phyloP scores from a whole-genome alignment of 2,797 vertebrate species.

The Aeoliscus strigatus region DNA sequence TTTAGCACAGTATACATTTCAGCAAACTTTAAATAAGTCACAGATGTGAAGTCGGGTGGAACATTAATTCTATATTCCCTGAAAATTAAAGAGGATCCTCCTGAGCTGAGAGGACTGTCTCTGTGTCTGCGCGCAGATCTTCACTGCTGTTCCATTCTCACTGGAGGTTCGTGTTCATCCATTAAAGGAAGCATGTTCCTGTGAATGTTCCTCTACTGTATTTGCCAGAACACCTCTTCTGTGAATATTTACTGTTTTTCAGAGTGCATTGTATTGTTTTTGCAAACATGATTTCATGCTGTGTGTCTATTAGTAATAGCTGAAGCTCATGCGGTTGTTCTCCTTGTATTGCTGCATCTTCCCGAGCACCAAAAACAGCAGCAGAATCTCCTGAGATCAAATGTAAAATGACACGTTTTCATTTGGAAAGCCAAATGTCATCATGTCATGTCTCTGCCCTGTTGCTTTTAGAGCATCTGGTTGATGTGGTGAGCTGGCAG shows the following conservation, averaged over 20 bases:
- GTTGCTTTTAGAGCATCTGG: conserved; percentile 64
- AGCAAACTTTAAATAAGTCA: conserved; percentile 71
- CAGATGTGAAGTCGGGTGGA: conserved; percentile 67
- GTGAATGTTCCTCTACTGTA: too few species aligned
- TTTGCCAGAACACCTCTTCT: too few species aligned
- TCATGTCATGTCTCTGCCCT: conserved; percentile 70
- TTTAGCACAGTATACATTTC: conserved; percentile 62
- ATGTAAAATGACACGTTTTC: conserved; percentile 75
- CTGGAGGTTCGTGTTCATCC: too few species aligned
- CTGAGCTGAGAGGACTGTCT: conserved; percentile 41
- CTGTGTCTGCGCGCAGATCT: conserved; percentile 49
- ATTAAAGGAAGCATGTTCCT: too few species aligned
- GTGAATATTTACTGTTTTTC: too few species aligned
- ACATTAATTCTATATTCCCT: conserved; percentile 69
- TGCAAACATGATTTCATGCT: conserved; percentile 62
- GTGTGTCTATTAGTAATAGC: conserved; percentile 65
- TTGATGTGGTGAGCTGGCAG: conserved; percentile 78
- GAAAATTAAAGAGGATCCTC: conserved; percentile 68
- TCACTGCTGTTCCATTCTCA: too few species aligned
- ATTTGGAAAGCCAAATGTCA: conserved; percentile 75
- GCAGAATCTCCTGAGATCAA: conserved; percentile 55
- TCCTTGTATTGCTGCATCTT: conserved; percentile 42
- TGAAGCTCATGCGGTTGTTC: conserved; percentile 74
- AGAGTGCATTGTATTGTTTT: conserved; percentile 55
- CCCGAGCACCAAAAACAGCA: conserved; percentile 50